phyloP scores from a whole-genome alignment of 2,888 invertebrate genomes.

The Hofmannophila pseudospretella region DNA sequence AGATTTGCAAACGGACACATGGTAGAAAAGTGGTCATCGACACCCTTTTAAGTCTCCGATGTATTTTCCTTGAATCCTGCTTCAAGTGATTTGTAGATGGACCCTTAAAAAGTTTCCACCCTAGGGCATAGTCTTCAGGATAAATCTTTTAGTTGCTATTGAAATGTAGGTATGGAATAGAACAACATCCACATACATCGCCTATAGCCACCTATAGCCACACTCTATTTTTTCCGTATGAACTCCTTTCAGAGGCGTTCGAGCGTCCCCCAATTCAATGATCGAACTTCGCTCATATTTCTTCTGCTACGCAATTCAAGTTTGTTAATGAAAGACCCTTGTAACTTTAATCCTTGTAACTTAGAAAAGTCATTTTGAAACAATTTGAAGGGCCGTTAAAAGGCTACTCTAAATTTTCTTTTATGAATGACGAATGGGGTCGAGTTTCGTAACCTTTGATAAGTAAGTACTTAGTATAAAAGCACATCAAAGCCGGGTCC shows the following conservation, averaged over 20 bases:
- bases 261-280: conserved; percentile 43
- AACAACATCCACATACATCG: no score
- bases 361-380: conserved; percentile 50
- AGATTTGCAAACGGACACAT: no score
- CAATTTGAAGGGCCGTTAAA: conserved; percentile 32
- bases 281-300: conserved; percentile 63
- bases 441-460: conserved; percentile 8
- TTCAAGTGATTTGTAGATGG: no score
- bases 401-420: conserved; percentile 13
- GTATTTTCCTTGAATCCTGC: no score
- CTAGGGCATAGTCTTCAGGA: no score
- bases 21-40: no score
- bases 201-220: no score
- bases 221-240: conserved; percentile 29
- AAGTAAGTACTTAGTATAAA: no score
- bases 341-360: conserved; percentile 55
- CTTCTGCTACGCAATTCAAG: conserved; percentile 56
- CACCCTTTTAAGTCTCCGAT: no score
- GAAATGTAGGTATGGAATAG: no score
- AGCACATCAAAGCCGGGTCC: not conserved
- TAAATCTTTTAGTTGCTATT: no score
- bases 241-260: conserved; percentile 38
- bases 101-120: no score
- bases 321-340: conserved; percentile 61
- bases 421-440: conserved; percentile 18